Evolutionary conservation across 2,113 vertebrate species (phyloP).

Genomic region (Willisornis vidua): DNA sequence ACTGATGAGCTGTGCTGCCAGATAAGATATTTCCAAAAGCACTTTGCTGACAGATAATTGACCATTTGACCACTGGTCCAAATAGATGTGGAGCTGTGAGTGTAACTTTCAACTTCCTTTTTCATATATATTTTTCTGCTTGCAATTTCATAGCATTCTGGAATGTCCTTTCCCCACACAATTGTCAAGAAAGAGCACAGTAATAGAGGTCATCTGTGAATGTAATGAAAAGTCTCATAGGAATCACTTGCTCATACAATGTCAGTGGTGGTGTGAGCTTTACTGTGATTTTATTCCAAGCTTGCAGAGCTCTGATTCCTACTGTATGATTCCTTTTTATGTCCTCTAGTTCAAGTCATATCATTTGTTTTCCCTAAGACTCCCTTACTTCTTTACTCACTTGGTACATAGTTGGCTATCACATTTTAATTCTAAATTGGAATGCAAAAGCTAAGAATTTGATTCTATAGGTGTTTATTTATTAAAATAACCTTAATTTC

Average conservation of each 20-base stretch:
- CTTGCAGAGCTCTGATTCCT: not conserved
- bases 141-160: conserved; percentile 1
- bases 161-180: not conserved
- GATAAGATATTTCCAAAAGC: not conserved
- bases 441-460: not conserved
- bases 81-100: not conserved
- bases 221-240: conserved; percentile 33
- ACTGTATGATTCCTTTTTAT: not conserved
- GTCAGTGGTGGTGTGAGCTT: not conserved
- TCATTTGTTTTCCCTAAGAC: not conserved
- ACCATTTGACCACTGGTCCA: not conserved
- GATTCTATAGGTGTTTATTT: not conserved
- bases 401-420: not conserved
- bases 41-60: conserved; percentile 12
- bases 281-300: conserved; percentile 12
- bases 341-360: not conserved
- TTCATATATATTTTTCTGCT: not conserved
- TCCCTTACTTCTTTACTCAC: not conserved
- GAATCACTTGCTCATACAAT: not conserved
- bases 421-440: not conserved
- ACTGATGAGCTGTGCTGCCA: not conserved
- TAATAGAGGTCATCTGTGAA: conserved; percentile 53
- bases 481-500: not conserved
- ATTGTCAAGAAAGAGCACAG: conserved; percentile 6
- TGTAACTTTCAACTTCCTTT: not conserved